A percentile compares a stretch with the other conserved stretches of the same genome.
phyloP scores from a whole-genome alignment of 2,888 invertebrate genomes.

The Andrena camellia region DNA sequence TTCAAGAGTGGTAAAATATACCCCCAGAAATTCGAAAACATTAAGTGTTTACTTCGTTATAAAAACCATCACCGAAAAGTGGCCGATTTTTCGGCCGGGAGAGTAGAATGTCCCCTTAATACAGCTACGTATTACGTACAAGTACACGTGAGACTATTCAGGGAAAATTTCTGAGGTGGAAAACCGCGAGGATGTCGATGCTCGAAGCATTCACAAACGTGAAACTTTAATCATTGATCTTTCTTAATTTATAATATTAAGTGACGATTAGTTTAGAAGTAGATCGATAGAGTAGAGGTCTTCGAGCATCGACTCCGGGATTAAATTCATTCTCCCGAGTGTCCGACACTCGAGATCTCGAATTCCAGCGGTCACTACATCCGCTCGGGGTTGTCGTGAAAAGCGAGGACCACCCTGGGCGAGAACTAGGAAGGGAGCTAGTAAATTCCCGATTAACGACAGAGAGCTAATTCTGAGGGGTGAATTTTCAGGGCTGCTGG shows the following conservation, averaged over 20 bases:
- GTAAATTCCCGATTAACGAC: slow-evolving; percentile 32
- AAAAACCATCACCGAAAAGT: too few relatives aligned
- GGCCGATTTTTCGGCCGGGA: too few relatives aligned
- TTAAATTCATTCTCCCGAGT: slow-evolving; percentile 3
- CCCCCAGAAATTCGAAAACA: too few relatives aligned
- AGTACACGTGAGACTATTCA: slow-evolving; percentile 2
- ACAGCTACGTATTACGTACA: slow-evolving; percentile 6
- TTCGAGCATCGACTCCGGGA: slow-evolving; percentile 16
- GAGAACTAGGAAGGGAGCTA: neutral
- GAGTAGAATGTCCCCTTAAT: too few relatives aligned
- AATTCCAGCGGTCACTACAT: slow-evolving; percentile 25
- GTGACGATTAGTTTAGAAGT: neutral
- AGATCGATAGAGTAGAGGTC: neutral
- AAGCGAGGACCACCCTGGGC: slow-evolving; percentile 18
- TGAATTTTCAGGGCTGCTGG: slow-evolving; percentile 17
- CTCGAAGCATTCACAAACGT: slow-evolving; percentile 13
- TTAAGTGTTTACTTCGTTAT: too few relatives aligned
- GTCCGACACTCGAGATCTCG: slow-evolving; percentile 16
- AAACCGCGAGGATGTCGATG: slow-evolving; percentile 22
- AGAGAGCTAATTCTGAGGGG: slow-evolving; percentile 38
- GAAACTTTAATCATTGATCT: neutral
- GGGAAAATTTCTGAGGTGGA: slow-evolving; percentile 6
- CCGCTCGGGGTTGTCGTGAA: slow-evolving; percentile 5
- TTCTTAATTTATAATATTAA: neutral
- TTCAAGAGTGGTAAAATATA: too few relatives aligned